phyloP scores from a whole-genome alignment of 2,888 invertebrate genomes.

The Masnerella sp. region DNA sequence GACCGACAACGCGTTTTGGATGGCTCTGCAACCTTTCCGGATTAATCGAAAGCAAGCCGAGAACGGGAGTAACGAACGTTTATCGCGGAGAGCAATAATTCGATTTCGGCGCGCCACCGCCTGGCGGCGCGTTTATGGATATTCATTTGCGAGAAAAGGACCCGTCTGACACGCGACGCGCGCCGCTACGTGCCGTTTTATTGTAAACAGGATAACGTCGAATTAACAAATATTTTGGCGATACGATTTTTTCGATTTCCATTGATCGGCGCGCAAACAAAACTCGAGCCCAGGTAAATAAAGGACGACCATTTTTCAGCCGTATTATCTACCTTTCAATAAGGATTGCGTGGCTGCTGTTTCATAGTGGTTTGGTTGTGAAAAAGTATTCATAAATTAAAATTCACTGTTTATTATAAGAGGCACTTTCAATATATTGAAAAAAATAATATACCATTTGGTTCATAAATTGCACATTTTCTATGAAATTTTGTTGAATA shows the following conservation, averaged over 20 bases:
- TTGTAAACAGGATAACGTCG: conserved; percentile 40
- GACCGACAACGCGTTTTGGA: conserved; percentile 48
- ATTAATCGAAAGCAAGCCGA: conserved; percentile 74
- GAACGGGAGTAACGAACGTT: conserved; percentile 67
- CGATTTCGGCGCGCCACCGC: conserved; percentile 66
- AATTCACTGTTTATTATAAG: too few relatives aligned
- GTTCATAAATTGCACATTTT: too few relatives aligned
- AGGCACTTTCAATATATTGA: too few relatives aligned
- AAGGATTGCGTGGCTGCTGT: too few relatives aligned
- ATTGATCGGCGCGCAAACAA: conserved; percentile 5
- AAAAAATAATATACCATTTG: too few relatives aligned
- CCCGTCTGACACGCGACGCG: conserved; percentile 49
- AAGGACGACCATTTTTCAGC: too few relatives aligned
- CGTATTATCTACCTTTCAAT: too few relatives aligned
- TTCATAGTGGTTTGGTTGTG: too few relatives aligned
- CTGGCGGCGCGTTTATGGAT: conserved; percentile 38
- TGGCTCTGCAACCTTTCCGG: conserved; percentile 66
- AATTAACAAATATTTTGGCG: conserved; percentile 30
- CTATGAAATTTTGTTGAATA: too few relatives aligned
- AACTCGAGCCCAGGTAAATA: too few relatives aligned
- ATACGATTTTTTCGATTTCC: conserved; percentile 25
- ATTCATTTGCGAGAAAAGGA: conserved; percentile 57
- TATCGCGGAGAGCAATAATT: conserved; percentile 72
- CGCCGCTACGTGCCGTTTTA: conserved; percentile 22
- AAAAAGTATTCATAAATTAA: too few relatives aligned